Evolutionary conservation across 2,888 invertebrate genomes (phyloP), one percentile per base, ranked within the genome.

Genomic region (Brachypterus glaber): DNA sequence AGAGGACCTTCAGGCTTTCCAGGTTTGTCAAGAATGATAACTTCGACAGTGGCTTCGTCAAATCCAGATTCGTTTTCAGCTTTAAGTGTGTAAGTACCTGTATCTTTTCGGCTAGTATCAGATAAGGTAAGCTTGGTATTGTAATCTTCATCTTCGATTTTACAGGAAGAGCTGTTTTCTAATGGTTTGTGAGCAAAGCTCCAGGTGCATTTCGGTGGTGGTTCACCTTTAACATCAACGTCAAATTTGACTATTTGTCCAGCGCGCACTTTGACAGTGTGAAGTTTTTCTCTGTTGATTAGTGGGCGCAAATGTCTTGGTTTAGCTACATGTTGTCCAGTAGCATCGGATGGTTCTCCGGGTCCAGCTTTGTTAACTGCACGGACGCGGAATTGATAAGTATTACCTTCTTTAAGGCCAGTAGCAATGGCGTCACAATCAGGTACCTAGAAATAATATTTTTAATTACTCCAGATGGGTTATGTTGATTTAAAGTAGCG

Each of bases 151-250:
- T 87, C 86, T 56, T 88, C 87, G 48, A 96, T 78, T 55, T 85
- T 87, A 3, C 79, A 60, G 35, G 75, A 76, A 5, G 76, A 73
- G 32, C 74, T 73, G 16, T 73, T 77, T 56, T 83, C 80, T 39
- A 90, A 65, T 44, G 75, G 73, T 66, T 77, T 76, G 49, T 71
- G 73, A 31, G 71, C 76, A 51, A 83, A 77, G 44, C 72, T 77
- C 91, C 91, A 92, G 4, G 79, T 82, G 52, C 86, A 77, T 47
- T 79, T 82, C 66, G 98, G 97, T 57, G 91, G 85, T 33, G 98
- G 98, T 70, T 98, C 97, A 60, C 97, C 98, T 61, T 86, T 83
- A 50, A 93, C 86, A 63, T 93, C 90, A 2, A 97, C 91, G 60
- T 93, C 92, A 54, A 96, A 74, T 55, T 86, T 90, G 53, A 96